A percentile compares a stretch with the other conserved stretches of the same genome.
These are phyloP conservation scores for Sparus aurata DNA, from an alignment of 2,797 vertebrate species.

Conservation along the genomic window DNA sequence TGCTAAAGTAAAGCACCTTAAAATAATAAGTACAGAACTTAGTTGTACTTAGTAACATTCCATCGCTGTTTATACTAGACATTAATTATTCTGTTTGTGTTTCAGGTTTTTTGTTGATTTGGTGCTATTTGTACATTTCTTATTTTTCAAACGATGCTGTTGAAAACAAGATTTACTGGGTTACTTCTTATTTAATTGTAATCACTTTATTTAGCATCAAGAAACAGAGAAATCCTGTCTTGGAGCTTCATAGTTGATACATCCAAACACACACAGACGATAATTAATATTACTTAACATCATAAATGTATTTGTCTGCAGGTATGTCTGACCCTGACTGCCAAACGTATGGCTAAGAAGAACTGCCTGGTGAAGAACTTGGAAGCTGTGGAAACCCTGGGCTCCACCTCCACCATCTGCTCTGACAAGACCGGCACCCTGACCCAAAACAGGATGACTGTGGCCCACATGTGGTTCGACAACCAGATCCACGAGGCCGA, in stretches of 20 bases:
- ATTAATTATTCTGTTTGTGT: too few relatives aligned
- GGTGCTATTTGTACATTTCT: not conserved
- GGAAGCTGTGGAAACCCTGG: slow-evolving; percentile 94
- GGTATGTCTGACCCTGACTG: slow-evolving; percentile 95
- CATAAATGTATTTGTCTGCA: slow-evolving; percentile 51
- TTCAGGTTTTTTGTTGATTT: too few relatives aligned
- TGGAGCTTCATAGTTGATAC: too few relatives aligned
- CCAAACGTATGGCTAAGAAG: slow-evolving; percentile 94
- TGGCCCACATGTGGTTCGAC: slow-evolving; percentile 97
- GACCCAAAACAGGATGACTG: slow-evolving; percentile 96
- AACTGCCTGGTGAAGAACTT: slow-evolving; percentile 95
- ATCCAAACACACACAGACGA: not conserved
- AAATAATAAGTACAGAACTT: too few relatives aligned
- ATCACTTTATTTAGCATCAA: slow-evolving; percentile 4
- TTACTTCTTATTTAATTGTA: not conserved
- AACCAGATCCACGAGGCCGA: slow-evolving; percentile 97
- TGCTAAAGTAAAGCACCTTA: too few relatives aligned
- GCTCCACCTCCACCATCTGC: slow-evolving; percentile 96
- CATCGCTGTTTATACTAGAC: too few relatives aligned
- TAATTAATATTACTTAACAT: not conserved
- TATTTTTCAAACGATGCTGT: slow-evolving; percentile 1
- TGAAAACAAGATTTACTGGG: not conserved
- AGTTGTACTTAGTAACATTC: too few relatives aligned
- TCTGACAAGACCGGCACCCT: slow-evolving; percentile 95
- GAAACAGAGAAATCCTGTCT: not conserved